Evolutionary conservation across 2,113 vertebrate genomes (phyloP), one percentile per base, ranked within the genome.

Genomic region (Corythaeola cristata): DNA sequence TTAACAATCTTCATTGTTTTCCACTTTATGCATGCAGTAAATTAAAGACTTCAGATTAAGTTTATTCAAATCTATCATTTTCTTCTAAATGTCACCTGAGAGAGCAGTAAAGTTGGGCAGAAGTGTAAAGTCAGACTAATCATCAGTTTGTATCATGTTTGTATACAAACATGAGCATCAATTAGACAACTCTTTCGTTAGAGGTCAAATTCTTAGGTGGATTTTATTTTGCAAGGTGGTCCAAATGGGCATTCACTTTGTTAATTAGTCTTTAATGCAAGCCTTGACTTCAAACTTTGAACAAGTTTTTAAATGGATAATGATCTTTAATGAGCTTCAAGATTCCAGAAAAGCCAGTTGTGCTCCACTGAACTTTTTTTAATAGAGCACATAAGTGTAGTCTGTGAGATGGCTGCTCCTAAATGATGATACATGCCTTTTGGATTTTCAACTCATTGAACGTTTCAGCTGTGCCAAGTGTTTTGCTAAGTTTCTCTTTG

Each of bases 351-450:
- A 59, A 62, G 11, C 15, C 49, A 64, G 15, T 32, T 35, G 26
- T 52, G 14, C 5, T 81, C 33, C 41, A 37, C 15, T 67, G 35
- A 2, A 12, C 4, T 12, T 15, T 45, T 73, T 80, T 77, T 20
- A 35, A 8, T 3, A 5, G 16, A 21, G 3, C 9, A n/a, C 4
- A 3, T 3, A 47, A 22, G 8, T 37, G 26, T 4, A 9, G 9
- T 2, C 56, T 49, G 4, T 27, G 45, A 20, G 10, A 19, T 72
- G 47, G 23, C n/a, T 49, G n/a, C 24, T 56, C n/a, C 19, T 28
- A 39, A 15, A 26, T 15, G 28, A 33, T 15, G 6, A 15, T 39
- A 6, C 6, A 21, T 11, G 52, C 45, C 26, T 71, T 78, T 33
- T 27, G 39, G 37, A 39, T 71, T 79, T 79, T 33, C 66, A 39